Conservation (phyloP, 2,888 invertebrate species). For the Venusia cambrica region DNA sequence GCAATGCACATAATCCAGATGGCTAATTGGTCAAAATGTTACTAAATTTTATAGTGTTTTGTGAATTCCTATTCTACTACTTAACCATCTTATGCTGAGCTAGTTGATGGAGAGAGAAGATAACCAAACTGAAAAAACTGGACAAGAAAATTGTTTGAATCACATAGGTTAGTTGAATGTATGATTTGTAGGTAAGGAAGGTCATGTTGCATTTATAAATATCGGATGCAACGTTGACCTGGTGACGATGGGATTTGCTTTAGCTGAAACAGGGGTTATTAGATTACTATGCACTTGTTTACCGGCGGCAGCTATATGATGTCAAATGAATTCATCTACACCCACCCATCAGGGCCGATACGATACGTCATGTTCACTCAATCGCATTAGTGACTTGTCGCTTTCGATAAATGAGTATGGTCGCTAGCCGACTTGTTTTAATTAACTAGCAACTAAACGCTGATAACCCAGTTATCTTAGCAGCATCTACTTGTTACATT, state of each 20-base stretch:
- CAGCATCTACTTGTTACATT: constrained; percentile 9
- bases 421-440: constrained; percentile 16
- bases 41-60: constrained; percentile 4
- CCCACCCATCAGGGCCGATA: no score
- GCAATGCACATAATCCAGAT: constrained; percentile 11
- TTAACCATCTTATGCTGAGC: neutral
- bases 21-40: constrained; percentile 5
- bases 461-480: constrained; percentile 25
- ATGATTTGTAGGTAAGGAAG: no score
- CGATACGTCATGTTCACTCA: constrained; percentile 53
- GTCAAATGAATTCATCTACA: constrained; percentile 45
- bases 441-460: constrained; percentile 17
- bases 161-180: constrained; percentile 4
- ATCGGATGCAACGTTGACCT: no score
- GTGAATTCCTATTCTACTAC: neutral
- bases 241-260: no score
- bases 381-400: constrained; percentile 52
- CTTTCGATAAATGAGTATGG: constrained; percentile 32
- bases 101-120: constrained; percentile 8
- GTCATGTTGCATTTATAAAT: no score
- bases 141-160: neutral
- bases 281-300: no score
- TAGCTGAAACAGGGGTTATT: no score
- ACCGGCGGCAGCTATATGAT: constrained; percentile 20
- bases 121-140: constrained; percentile 1